Conservation (phyloP, 1,140 invertebrate species). For the Drosophila sturtevanti region DNA sequence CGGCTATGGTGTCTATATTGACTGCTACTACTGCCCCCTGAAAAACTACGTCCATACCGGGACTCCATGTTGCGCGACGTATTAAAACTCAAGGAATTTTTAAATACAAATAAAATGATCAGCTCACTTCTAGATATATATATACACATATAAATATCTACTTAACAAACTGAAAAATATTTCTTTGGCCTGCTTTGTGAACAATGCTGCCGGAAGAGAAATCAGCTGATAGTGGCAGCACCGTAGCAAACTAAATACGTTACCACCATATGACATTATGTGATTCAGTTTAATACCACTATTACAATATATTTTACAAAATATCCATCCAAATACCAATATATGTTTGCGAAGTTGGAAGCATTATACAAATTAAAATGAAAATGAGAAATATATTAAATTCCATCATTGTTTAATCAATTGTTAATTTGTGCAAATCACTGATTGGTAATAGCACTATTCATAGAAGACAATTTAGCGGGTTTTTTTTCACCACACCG, state of each 20-base stretch:
- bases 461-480: neutral
- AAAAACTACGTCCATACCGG: conserved; percentile 62
- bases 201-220: neutral
- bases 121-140: neutral
- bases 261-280: neutral
- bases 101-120: neutral
- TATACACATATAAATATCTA: neutral
- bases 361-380: too few relatives aligned
- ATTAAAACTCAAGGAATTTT: neutral
- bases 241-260: neutral
- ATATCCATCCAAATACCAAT: too few relatives aligned
- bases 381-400: too few relatives aligned
- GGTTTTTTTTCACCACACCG: neutral
- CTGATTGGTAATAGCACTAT: too few relatives aligned
- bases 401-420: too few relatives aligned
- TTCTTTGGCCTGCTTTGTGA: neutral
- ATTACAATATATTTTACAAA: too few relatives aligned
- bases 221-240: neutral
- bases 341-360: too few relatives aligned
- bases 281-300: too few relatives aligned
- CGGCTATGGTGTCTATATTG: conserved; percentile 60
- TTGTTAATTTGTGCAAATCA: too few relatives aligned
- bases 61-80: conserved; percentile 54
- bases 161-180: neutral
- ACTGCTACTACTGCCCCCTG: conserved; percentile 30